phyloP scores from a whole-genome alignment of 2,888 invertebrate species.

The Cosmia trapezina region DNA sequence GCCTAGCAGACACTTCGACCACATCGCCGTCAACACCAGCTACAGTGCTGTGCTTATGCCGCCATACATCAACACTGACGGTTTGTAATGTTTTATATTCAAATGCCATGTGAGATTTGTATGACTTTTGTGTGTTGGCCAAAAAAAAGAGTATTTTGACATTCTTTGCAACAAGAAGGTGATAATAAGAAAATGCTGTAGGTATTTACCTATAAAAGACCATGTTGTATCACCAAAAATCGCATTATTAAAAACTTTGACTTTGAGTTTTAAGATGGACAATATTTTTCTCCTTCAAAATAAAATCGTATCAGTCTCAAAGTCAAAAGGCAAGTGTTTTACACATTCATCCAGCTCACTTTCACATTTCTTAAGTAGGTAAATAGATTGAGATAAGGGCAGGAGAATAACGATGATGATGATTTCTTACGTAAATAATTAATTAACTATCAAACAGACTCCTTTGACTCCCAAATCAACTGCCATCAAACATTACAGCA shows the following conservation, averaged over 20 bases:
- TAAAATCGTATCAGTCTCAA: neutral
- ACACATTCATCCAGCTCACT: neutral
- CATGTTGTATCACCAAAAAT: no score
- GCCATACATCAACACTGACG: conserved; percentile 93
- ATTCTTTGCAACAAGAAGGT: no score
- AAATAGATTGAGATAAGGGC: no score
- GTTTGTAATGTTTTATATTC: conserved; percentile 77
- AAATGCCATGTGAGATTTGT: neutral
- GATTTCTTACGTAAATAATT: neutral
- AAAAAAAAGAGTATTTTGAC: no score
- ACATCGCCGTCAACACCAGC: conserved; percentile 95
- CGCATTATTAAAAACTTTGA: no score
- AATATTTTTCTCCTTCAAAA: neutral
- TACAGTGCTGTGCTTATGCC: conserved; percentile 97
- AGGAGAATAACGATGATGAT: no score
- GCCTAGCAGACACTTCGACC: conserved; percentile 96
- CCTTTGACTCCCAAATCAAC: conserved; percentile 7
- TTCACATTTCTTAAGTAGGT: no score
- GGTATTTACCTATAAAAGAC: no score
- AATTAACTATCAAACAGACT: neutral
- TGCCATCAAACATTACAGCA: conserved; percentile 25
- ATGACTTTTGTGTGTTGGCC: no score
- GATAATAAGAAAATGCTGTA: no score
- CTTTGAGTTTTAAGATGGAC: no score
- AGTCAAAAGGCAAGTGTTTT: neutral